Base-by-base conservation (phyloP, 2,113 vertebrate species). In the Chionomys nivalis region DNA sequence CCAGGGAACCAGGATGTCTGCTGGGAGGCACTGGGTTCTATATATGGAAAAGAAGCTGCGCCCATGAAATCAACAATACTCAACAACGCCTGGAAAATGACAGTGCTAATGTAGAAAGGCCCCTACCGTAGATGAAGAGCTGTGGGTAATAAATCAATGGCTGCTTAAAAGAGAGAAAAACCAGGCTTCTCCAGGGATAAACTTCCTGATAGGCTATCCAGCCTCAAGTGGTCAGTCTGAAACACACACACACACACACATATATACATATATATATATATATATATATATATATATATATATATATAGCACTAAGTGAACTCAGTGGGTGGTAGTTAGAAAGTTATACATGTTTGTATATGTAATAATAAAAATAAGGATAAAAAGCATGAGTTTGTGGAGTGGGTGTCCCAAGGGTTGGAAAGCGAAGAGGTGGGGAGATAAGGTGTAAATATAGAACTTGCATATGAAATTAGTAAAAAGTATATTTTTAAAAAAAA, bases 211-310 rank as follows among this genome's bases (percentile, higher is more conserved):
- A 42, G n/a, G 19, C 70, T 39, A 39, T 73, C 58, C 58, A 83
- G 17, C 63, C n/a, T 83, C 58, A 39, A 5, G n/a, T 63, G n/a
- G n/a, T 83, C 58, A 61, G 58, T 61, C n/a, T 4, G 8, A 63
- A 63, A 83, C 24, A 58, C n/a, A n/a, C n/a, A n/a, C n/a, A n/a
- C n/a, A n/a, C n/a, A n/a, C n/a, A n/a, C n/a, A n/a, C n/a, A n/a
- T n/a, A n/a, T n/a, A n/a, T n/a, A n/a, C 0, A 0, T 58, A 19
- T 58, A 19, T 44, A 44, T 44, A 5, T 44, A 44, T 44, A 5
- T 44, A 44, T 44, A 5, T 44, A 44, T 44, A 5, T 44, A 5
- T 44, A 44, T 44, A 44, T 44, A 44, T 44, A 44, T 44, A 44
- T 44, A 58, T 58, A 19, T 58, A 58, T 58, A 61, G 7, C 79